A percentile compares a stretch with the other conserved stretches of the same genome.
Evolutionary conservation across 2,888 invertebrate species (phyloP).

Genomic region (Cerastis rubricosa): DNA sequence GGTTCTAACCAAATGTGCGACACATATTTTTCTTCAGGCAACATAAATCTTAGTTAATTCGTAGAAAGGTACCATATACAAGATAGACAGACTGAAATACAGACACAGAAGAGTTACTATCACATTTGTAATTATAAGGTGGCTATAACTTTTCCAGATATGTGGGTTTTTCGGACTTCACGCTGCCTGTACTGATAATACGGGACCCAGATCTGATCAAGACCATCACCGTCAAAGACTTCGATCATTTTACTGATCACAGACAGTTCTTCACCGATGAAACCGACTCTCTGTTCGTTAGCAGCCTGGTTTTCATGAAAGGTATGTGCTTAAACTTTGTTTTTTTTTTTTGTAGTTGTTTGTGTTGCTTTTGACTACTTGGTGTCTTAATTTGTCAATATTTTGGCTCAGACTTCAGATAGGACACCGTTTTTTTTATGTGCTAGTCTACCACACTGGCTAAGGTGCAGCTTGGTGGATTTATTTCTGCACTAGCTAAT

Average conservation of each 20-base stretch:
- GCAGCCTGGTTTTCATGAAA: slow-evolving; percentile 79
- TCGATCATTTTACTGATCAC: slow-evolving; percentile 90
- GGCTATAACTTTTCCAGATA: slow-evolving; percentile 73
- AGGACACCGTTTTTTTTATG: background rate
- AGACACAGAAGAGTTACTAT: background rate
- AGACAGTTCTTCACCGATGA: slow-evolving; percentile 79
- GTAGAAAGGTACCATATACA: background rate
- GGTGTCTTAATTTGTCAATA: background rate
- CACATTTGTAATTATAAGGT: background rate
- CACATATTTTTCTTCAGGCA: background rate
- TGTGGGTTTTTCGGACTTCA: slow-evolving; percentile 83
- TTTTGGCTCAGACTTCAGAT: background rate
- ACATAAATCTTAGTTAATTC: background rate
- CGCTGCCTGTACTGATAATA: slow-evolving; percentile 81
- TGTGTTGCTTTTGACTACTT: background rate
- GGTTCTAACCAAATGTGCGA: background rate
- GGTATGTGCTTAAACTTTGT: slow-evolving; percentile 67
- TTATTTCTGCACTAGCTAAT: background rate
- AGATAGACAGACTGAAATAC: background rate
- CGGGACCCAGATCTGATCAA: slow-evolving; percentile 90
- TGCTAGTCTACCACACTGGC: background rate
- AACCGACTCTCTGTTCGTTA: slow-evolving; percentile 82
- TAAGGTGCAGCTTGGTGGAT: too few species aligned
- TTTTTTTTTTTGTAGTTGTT: background rate
- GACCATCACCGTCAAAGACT: slow-evolving; percentile 89